Base-by-base conservation (phyloP, 2,113 vertebrate genomes). In the Psittacara wagleri region DNA sequence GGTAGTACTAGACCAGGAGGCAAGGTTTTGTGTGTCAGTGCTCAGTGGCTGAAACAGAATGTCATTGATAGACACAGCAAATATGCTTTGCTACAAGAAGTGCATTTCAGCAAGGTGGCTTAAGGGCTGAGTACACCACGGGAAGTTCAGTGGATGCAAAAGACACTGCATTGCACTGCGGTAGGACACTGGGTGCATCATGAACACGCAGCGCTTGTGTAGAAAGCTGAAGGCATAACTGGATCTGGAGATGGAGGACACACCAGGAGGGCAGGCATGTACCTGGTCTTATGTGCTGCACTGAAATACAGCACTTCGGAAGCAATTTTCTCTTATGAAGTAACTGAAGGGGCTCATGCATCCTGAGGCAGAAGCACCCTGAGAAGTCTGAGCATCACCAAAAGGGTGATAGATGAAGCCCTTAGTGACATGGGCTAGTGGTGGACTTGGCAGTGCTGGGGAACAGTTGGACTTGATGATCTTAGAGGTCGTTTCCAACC, bases 181-280 rank as follows among this genome's bases (percentile, higher is more conserved):
- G 25, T 11, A 13, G 61, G n/a, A 51, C 66, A 27, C 28, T 24
- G 57, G 25, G 39, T 1, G 11, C 27, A 63, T 18, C 1, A 0
- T 1, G 24, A 35, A 39, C 1, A 1, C 0, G 5, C 7, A 24
- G 39, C 0, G 1, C 28, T 48, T 4, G 0, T 11, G 52, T 17
- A 62, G 55, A 63, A 79, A 41, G 22, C 29, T 27, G 64, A 68
- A 73, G 8, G 52, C 0, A 1, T 22, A 70, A 17, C 12, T 29
- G 68, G 11, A 48, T 55, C 59, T 77, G 80, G 22, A 46, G 48
- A 33, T 6, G 55, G 54, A 44, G 0, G 29, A 64, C 64, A 29
- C 2, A 28, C 12, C 37, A 35, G 49, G 9, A 17, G n/a, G 70
- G 44, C 28, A 74, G 11, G n/a, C 4, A 9, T 7, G 14, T 16